These are phyloP conservation scores for Micoletzkya japonica DNA, from an alignment of 2,888 invertebrate species.

Conservation along the genomic window DNA sequence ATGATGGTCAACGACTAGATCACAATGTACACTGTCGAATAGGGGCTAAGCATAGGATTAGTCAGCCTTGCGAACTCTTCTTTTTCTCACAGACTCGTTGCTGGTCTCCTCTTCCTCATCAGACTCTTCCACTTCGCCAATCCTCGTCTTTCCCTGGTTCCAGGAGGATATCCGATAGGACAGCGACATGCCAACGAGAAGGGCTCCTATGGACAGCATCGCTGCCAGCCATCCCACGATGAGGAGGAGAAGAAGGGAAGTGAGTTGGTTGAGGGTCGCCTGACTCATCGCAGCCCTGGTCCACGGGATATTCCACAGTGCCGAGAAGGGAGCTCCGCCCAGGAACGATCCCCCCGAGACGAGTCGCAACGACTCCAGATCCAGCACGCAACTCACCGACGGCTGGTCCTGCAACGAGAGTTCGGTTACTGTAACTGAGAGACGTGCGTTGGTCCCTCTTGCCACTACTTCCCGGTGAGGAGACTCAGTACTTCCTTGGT, in stretches of 20 bases:
- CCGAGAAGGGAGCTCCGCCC: not conserved
- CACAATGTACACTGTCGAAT: too few species aligned
- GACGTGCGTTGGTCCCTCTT: too few species aligned
- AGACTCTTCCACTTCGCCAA: constrained; percentile 7
- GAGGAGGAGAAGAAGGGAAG: constrained; percentile 37
- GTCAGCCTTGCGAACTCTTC: too few species aligned
- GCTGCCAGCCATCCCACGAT: constrained; percentile 40
- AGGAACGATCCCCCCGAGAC: constrained; percentile 15
- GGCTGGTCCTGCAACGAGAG: constrained; percentile 17
- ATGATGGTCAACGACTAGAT: too few species aligned
- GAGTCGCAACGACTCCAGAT: constrained; percentile 28
- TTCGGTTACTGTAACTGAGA: not conserved
- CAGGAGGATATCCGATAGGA: constrained; percentile 20
- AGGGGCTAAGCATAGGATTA: too few species aligned
- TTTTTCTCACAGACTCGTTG: not conserved
- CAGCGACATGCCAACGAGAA: constrained; percentile 28
- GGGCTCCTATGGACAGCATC: constrained; percentile 30
- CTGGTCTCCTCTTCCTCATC: not conserved
- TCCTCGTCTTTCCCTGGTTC: not conserved
- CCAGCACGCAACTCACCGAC: constrained; percentile 41
- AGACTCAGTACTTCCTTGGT: too few species aligned
- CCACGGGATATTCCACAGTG: not conserved
- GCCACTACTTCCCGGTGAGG: too few species aligned
- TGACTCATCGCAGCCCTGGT: not conserved
- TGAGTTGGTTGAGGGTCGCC: constrained; percentile 32